phyloP scores from a whole-genome alignment of 2,113 vertebrate genomes.

The Dermatemys mawii region DNA sequence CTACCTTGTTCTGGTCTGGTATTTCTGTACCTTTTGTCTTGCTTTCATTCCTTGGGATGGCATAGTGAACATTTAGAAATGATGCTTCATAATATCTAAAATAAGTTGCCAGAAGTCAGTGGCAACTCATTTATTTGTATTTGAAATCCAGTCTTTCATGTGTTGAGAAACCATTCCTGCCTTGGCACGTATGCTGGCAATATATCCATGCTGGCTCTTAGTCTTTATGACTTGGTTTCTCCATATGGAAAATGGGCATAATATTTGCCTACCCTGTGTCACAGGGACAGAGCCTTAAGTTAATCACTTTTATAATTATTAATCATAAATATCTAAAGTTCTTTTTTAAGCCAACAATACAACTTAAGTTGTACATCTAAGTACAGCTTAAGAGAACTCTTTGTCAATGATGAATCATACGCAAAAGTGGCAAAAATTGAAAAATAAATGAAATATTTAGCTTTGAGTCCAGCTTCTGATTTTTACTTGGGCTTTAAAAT shows the following conservation, averaged over 20 bases:
- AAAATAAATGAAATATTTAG: constrained; percentile 51
- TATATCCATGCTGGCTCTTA: neutral
- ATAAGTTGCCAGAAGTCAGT: neutral
- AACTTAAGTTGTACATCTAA: neutral
- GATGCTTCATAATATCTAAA: neutral
- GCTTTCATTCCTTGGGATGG: neutral
- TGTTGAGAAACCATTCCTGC: neutral
- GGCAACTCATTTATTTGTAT: neutral
- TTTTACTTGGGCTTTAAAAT: constrained; percentile 54
- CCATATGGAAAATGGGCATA: neutral
- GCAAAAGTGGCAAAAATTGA: constrained; percentile 51
- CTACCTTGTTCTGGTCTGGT: neutral
- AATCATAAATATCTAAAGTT: constrained; percentile 10
- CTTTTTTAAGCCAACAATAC: neutral
- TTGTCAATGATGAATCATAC: neutral
- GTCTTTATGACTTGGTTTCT: neutral
- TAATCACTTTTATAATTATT: neutral
- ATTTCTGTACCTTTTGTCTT: neutral
- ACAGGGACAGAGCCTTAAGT: neutral
- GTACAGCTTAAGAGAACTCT: neutral
- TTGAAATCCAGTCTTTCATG: neutral
- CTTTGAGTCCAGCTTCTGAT: constrained; percentile 57
- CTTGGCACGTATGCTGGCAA: neutral
- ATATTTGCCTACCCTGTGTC: neutral
- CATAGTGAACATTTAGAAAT: neutral